Evolutionary conservation across 2,888 invertebrate genomes (phyloP), one percentile per base, ranked within the genome.

Genomic region (Epistrophe grossulariae): DNA sequence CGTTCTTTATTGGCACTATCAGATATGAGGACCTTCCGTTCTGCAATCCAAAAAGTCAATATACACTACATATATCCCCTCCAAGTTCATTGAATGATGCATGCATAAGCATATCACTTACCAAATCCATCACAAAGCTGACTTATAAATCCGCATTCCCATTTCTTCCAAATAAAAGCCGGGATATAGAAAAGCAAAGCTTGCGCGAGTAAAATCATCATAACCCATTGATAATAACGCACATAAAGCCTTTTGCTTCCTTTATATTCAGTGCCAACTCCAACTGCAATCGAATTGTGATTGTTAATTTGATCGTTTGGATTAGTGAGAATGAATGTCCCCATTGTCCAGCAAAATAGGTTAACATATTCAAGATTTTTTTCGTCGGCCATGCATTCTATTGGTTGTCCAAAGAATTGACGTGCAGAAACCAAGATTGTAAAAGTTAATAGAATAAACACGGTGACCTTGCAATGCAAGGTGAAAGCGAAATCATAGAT

Each of bases 381-480:
- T 17, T 92, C 92, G 52, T 94, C 93, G 8, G 94, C 93, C 91
- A 95, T 94, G 91, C 97, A 97, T 89, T 96, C 95, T 71, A 98
- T 97, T 0, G 97, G 97, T 89, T 97, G 96, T 0, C 97, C 97
- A 89, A 97, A 97, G 93, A 97, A 97, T 92, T 97, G 97, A 90
- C 96, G 96, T 15, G 96, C 95, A 31, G 96, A 96, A 59, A 97
- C 94, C 89, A 97, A 91, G 89, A 97, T 93, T 1, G 96, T 95
- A 92, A 96, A 96, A 31, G 95, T 94, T 52, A 97, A 93, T 82
- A 97, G 93, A 90, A 97, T 94, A 68, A 96, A 94, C 66, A 96
- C 95, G 0, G 97, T 96, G 45, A 95, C 94, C 91, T 95, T 92
- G 0, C 96, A 96, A 92, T 97, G 97, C 91, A 97, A 93, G 59